Percentiles rank a stretch among this genome's conserved stretches.
These are phyloP conservation scores for Microcaecilia unicolor DNA, from an alignment of 2,797 vertebrate genomes.

Conservation along the genomic window DNA sequence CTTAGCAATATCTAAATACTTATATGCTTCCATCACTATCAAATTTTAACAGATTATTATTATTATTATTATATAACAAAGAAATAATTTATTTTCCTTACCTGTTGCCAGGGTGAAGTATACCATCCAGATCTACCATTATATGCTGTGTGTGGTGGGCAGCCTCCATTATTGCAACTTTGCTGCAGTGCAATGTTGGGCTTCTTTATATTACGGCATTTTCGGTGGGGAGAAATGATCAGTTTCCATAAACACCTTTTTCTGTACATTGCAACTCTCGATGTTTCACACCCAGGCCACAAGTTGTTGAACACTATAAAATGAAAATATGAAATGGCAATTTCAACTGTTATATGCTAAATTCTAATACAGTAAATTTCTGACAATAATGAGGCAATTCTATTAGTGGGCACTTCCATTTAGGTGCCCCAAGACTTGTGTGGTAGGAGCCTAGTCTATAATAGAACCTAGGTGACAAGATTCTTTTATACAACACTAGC, in stretches of 20 bases:
- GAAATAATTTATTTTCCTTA: conserved; percentile 17
- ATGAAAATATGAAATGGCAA: background rate
- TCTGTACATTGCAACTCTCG: conserved; percentile 82
- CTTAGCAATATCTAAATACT: too few species aligned
- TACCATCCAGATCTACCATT: conserved; percentile 70
- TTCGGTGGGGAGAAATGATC: conserved; percentile 67
- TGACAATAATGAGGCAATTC: too few species aligned
- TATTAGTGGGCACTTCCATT: too few species aligned
- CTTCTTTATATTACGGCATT: conserved; percentile 81
- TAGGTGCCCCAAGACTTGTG: too few species aligned
- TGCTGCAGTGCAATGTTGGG: conserved; percentile 69
- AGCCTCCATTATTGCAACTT: conserved; percentile 63
- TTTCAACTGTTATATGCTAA: background rate
- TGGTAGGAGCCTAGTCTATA: too few species aligned
- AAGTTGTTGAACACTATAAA: conserved; percentile 75
- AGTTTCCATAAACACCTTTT: conserved; percentile 63
- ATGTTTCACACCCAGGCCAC: conserved; percentile 70
- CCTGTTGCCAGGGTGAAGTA: conserved; percentile 89
- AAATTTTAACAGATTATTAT: too few species aligned
- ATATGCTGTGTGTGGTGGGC: conserved; percentile 39
- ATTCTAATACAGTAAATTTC: too few species aligned
- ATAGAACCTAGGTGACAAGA: too few species aligned
- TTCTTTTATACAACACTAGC: too few species aligned
- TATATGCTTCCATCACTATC: too few species aligned
- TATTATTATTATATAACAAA: too few species aligned